phyloP scores from a whole-genome alignment of 2,888 invertebrate species.

The Hyles lineata region DNA sequence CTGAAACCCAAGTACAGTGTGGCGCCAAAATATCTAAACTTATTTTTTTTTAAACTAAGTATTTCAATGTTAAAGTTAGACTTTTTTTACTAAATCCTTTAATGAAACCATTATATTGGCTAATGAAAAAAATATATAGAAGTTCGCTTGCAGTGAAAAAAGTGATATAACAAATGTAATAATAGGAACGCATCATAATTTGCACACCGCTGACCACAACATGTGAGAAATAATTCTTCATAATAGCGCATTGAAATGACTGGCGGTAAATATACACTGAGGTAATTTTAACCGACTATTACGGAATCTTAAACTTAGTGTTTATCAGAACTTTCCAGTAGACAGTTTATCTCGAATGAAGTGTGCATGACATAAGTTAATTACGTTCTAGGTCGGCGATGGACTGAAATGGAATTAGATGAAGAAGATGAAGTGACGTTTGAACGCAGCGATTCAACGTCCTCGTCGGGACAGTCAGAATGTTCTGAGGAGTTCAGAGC shows the following conservation, averaged over 20 bases:
- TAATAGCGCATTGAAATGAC: not conserved
- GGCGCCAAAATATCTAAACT: too few species aligned
- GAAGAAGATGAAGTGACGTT: constrained; percentile 84
- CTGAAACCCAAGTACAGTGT: too few species aligned
- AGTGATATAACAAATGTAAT: not conserved
- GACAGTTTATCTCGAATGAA: too few species aligned
- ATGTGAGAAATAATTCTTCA: not conserved
- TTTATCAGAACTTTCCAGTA: too few species aligned
- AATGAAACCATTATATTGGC: too few species aligned
- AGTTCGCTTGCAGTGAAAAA: not conserved
- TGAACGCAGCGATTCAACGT: constrained; percentile 68
- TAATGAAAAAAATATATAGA: not conserved
- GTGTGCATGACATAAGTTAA: not conserved
- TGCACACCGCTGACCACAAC: constrained; percentile 6
- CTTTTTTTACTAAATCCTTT: too few species aligned
- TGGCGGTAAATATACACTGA: not conserved
- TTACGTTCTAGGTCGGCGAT: constrained; percentile 80
- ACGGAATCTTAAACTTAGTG: not conserved
- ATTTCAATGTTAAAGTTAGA: too few species aligned
- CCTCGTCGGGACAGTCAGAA: constrained; percentile 70
- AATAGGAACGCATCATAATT: not conserved
- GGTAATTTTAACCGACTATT: not conserved
- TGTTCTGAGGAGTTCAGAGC: constrained; percentile 86
- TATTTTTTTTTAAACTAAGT: too few species aligned
- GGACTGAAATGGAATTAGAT: constrained; percentile 86